Conservation (phyloP, 2,113 vertebrate species). For the Psephotus haematonotus region DNA sequence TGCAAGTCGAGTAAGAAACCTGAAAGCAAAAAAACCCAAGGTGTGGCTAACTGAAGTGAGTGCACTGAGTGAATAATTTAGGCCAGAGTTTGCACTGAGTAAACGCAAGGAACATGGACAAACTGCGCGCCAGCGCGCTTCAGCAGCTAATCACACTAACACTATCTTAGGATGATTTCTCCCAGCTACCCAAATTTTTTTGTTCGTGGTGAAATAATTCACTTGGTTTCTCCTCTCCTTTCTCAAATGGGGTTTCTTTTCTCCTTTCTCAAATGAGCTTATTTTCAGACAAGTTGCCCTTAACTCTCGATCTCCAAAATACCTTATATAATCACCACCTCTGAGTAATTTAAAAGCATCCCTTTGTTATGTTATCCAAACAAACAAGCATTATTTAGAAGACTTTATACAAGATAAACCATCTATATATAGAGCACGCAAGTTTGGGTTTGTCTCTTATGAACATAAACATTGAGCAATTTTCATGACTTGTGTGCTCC, state of each 20-base stretch:
- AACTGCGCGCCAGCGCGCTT: neutral
- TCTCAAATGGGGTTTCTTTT: neutral
- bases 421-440: constrained; percentile 11
- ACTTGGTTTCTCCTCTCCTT: neutral
- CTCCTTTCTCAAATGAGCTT: neutral
- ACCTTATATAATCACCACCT: neutral
- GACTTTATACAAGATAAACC: neutral
- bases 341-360: neutral
- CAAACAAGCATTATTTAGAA: neutral
- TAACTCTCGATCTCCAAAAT: neutral
- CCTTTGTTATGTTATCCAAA: neutral
- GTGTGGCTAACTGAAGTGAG: constrained; percentile 33
- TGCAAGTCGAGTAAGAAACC: neutral
- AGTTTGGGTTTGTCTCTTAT: neutral
- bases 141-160: neutral
- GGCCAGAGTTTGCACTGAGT: neutral
- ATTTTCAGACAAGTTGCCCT: neutral
- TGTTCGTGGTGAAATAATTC: neutral
- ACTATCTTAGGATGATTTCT: neutral
- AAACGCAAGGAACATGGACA: neutral
- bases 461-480: constrained; percentile 41
- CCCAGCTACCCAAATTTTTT: neutral
- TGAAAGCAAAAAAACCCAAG: neutral
- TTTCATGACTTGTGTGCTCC: constrained; percentile 11
- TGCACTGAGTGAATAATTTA: neutral